A percentile compares a stretch with the other conserved stretches of the same genome.
These are phyloP conservation scores for Eupristina koningsbergeri DNA, from an alignment of 1,140 invertebrate species.

Conservation along the genomic window DNA sequence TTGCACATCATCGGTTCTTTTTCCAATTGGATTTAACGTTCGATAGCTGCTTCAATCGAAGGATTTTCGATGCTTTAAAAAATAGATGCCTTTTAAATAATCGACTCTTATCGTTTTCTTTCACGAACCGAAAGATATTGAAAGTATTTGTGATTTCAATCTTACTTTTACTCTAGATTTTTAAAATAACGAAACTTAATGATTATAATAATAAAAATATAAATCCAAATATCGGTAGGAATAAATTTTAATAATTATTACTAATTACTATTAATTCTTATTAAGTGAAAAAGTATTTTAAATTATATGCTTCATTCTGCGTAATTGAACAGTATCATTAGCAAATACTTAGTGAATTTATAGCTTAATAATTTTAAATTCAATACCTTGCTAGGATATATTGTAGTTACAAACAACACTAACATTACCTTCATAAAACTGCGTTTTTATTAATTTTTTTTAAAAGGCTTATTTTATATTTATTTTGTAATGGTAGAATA, in stretches of 20 bases:
- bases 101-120: neutral
- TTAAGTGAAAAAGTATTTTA: neutral
- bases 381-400: neutral
- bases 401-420: neutral
- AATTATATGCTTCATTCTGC: neutral
- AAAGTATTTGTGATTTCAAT: neutral
- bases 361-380: neutral
- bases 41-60: conserved; percentile 1
- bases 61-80: conserved; percentile 16
- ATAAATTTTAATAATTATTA: too few species aligned
- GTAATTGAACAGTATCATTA: neutral
- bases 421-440: neutral
- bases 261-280: neutral
- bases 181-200: neutral
- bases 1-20: neutral
- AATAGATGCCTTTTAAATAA: neutral
- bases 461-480: conserved; percentile 8
- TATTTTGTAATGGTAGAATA: neutral
- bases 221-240: too few species aligned
- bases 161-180: neutral
- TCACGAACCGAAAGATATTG: neutral
- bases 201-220: neutral
- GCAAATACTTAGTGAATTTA: neutral
- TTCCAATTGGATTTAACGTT: neutral
- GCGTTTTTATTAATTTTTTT: conserved; percentile 29